Evolutionary conservation across 2,113 vertebrate species (phyloP), one percentile per base, ranked within the genome.

Genomic region (Anguilla japonica): DNA sequence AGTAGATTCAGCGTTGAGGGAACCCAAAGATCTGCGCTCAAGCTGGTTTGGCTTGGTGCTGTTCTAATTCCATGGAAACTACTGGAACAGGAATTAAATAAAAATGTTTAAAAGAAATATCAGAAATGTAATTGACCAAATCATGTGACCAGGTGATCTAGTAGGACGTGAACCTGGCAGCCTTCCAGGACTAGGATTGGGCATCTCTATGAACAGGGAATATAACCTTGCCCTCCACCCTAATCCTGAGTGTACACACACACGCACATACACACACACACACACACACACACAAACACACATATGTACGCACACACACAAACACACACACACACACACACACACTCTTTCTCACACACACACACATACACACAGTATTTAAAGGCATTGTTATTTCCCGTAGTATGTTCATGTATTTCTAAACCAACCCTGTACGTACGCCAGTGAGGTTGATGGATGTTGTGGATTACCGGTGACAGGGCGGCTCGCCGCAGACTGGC

Each of bases 401-500:
- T 50, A 43, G 18, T 67, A 43, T n/a, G 41, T 43, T 18, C 71
- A 83, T 41, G 29, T 11, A 7, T 16, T 34, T 83, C 13, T 29
- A 43, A 41, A 60, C 67, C 22, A 75, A 18, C n/a, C 18, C 57
- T 26, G 56, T 40, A 20, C 15, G 22, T 13, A 20, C 53, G 79
- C 34, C 41, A 40, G 34, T 13, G 2, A 16, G 11, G 29, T 1
- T 83, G 86, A 85, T 20, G 81, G 79, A 84, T 81, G 39, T 50
- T 46, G 41, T 83, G n/a, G 81, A 84, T 87, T 85, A 84, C 29
- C 56, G 53, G 39, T n/a, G 79, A 75, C 79, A 81, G 80, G 18
- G n/a, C 5, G 6, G 26, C 67, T 87, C 20, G 5, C 79, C 9
- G 16, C 71, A 67, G 53, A 46, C 40, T 89, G 86, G 43, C 82